Percentiles rank a stretch among this genome's conserved stretches.
Conservation (phyloP, 1,140 invertebrate species). For the Lordiphosa collinella region DNA sequence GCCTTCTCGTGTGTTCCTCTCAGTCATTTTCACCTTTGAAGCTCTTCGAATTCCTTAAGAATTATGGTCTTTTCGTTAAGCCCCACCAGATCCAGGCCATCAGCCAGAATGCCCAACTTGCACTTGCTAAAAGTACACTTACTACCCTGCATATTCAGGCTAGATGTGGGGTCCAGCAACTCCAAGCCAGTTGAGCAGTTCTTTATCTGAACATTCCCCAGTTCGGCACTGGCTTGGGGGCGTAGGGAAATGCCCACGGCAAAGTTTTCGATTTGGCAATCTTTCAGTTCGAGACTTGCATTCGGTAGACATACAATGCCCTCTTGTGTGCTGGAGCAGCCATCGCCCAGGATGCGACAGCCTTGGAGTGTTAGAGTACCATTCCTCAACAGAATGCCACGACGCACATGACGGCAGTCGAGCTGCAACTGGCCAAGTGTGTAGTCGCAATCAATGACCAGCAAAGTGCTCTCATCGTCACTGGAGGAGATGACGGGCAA, state of each 20-base stretch:
- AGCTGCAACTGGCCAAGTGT: slow-evolving; percentile 79
- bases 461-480: slow-evolving; percentile 78
- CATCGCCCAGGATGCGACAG: slow-evolving; percentile 77
- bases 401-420: slow-evolving; percentile 75
- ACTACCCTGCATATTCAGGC: slow-evolving; percentile 33
- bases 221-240: slow-evolving; percentile 18
- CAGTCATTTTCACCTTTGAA: slow-evolving; percentile 30
- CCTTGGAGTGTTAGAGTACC: slow-evolving; percentile 73
- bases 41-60: slow-evolving; percentile 33
- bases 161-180: slow-evolving; percentile 31
- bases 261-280: slow-evolving; percentile 78
- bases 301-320: slow-evolving; percentile 79
- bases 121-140: slow-evolving; percentile 48
- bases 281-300: slow-evolving; percentile 57
- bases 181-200: slow-evolving; percentile 54
- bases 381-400: slow-evolving; percentile 76
- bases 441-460: slow-evolving; percentile 76
- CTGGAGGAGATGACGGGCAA: slow-evolving; percentile 69
- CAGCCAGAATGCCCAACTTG: slow-evolving; percentile 48
- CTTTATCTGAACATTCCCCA: slow-evolving; percentile 36
- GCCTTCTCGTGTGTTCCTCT: background rate
- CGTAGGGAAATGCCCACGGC: slow-evolving; percentile 65
- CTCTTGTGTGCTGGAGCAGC: slow-evolving; percentile 75
- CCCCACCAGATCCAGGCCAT: slow-evolving; percentile 15
- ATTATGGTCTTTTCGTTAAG: slow-evolving; percentile 20